phyloP scores from a whole-genome alignment of 2,113 vertebrate genomes.

The Amazona guildingii region DNA sequence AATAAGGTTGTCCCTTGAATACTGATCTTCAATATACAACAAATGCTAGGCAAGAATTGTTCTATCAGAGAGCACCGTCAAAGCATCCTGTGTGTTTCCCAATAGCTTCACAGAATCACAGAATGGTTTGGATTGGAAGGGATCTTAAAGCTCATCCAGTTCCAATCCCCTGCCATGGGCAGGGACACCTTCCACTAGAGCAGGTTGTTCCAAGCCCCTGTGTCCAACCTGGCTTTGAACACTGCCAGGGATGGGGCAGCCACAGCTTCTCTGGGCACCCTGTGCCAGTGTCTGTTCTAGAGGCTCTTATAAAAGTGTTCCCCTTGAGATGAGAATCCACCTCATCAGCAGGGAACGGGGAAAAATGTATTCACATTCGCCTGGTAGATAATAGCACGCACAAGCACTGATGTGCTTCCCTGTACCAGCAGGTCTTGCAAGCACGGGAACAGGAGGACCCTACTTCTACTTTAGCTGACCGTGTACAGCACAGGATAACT shows the following conservation, averaged over 20 bases:
- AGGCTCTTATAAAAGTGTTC: not conserved
- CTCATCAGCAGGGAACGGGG: not conserved
- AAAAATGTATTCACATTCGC: not conserved
- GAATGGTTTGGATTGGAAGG: not conserved
- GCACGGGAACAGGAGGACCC: not conserved
- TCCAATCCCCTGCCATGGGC: not conserved
- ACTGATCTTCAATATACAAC: not conserved
- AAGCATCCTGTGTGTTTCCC: not conserved
- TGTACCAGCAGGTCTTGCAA: not conserved
- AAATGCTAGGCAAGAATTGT: not conserved
- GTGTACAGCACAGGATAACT: not conserved
- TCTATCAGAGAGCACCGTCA: not conserved
- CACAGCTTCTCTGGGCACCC: not conserved
- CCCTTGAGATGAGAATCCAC: not conserved
- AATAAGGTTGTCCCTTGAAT: not conserved
- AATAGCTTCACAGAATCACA: not conserved
- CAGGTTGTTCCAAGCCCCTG: not conserved
- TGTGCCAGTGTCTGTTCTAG: not conserved
- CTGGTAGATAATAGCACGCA: fast-evolving
- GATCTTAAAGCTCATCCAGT: not conserved
- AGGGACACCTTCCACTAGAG: not conserved
- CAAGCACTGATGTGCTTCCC: fast-evolving
- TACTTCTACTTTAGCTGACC: not conserved
- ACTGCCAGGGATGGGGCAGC: not conserved
- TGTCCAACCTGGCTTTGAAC: not conserved